phyloP scores from a whole-genome alignment of 2,113 vertebrate genomes.

The Cisticola juncidis region DNA sequence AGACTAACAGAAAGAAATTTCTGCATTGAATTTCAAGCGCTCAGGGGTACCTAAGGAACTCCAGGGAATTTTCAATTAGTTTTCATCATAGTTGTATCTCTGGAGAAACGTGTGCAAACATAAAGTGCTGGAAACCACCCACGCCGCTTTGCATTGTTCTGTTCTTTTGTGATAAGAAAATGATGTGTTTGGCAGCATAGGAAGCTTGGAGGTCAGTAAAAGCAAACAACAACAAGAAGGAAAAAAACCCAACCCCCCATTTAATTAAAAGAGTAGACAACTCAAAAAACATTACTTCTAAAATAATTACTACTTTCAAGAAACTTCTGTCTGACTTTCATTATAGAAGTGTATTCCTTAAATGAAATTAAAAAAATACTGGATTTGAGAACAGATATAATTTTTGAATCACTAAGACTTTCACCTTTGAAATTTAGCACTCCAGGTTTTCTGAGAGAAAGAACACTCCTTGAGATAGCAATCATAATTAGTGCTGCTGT shows the following conservation, averaged over 20 bases:
- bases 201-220: not conserved
- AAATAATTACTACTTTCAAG: not conserved
- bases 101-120: not conserved
- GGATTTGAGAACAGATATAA: not conserved
- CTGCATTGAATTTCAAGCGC: not conserved
- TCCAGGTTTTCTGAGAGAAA: not conserved
- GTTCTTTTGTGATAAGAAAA: not conserved
- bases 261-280: not conserved
- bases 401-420: not conserved
- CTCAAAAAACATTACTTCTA: not conserved
- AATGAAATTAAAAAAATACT: not conserved
- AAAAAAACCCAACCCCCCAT: fast-evolving
- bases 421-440: not conserved
- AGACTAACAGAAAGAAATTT: not conserved
- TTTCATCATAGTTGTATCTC: not conserved
- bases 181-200: not conserved
- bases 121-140: not conserved
- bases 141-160: not conserved
- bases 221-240: not conserved
- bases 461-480: not conserved
- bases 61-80: not conserved
- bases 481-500: not conserved
- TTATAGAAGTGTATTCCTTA: not conserved
- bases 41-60: not conserved
- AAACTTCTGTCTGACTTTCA: not conserved